Base-by-base conservation (phyloP, 2,797 vertebrate species). In the Crocodylus rhombifer region DNA sequence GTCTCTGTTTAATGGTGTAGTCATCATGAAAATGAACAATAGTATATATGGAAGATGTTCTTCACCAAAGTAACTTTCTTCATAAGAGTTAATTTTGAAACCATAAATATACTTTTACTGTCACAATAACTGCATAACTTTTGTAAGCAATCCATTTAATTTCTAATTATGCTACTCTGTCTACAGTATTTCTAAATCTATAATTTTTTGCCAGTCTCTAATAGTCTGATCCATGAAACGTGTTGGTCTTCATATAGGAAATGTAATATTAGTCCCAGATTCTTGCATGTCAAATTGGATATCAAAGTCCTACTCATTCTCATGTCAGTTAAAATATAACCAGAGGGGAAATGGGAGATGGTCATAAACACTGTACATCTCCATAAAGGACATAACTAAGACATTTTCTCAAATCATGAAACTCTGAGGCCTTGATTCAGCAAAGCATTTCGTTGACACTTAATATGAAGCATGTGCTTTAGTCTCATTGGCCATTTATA, bases 281-380 rank as follows among this genome's bases (percentile, higher is more conserved):
- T 21, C 26, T 33, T 33, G 23, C 4, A 9, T 78, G 13, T 64
- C 33, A 77, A 74, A 67, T 14, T 20, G 1, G 0, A 0, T 60
- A 7, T 6, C 23, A 84, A 5, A 77, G 14, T 84, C 4, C 11
- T 3, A 0, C 0, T 16, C 23, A 51, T 51, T 51, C 42, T 51
- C 42, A 51, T 51, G 42, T 51, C 42, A 51, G 42, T 51, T 18
- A 58, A 4, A 69, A 56, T 5, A 71, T 3, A 1, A 65, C 8
- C 15, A 25, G 5, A 23, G 17, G 30, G 74, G 78, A 58, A 58
- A 1, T 5, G 1, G 9, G 1, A 0, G 1, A 65, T 6, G 3
- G 8, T 20, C 0, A 1, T 18, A 56, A 62, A 60, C 4, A 20
- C 4, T 1, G 2, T 14, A 20, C 8, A 26, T 4, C 5, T 57